Conservation (phyloP, 2,888 invertebrate species). For the Acanthopleura granulata region DNA sequence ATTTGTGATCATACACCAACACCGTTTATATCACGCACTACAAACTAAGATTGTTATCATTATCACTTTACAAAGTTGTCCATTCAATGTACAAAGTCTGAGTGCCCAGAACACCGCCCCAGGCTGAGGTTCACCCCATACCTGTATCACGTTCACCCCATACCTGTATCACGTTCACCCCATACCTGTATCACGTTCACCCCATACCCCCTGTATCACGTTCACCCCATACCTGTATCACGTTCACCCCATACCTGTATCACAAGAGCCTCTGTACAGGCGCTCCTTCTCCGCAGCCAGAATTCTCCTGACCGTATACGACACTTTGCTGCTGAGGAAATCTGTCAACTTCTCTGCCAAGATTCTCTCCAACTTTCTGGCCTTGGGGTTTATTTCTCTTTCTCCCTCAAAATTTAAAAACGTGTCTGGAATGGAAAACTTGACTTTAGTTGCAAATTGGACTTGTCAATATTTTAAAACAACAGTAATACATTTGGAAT, state of each 20-base stretch:
- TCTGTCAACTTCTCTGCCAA: slow-evolving; percentile 64
- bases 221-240: too few relatives aligned
- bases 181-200: too few relatives aligned
- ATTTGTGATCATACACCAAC: too few relatives aligned
- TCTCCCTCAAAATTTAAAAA: slow-evolving; percentile 55
- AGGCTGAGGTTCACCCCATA: too few relatives aligned
- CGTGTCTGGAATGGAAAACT: slow-evolving; percentile 44
- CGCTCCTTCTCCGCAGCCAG: slow-evolving; percentile 86
- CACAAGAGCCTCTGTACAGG: slow-evolving; percentile 75
- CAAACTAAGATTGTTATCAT: too few relatives aligned
- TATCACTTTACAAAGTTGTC: too few relatives aligned
- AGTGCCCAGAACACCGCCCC: too few relatives aligned
- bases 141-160: too few relatives aligned
- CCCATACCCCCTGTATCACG: too few relatives aligned
- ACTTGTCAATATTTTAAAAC: not conserved
- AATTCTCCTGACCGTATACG: slow-evolving; percentile 85
- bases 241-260: slow-evolving; percentile 27
- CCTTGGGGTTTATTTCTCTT: slow-evolving; percentile 49
- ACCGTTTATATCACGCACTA: too few relatives aligned
- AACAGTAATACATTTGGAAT: not conserved
- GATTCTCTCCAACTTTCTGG: slow-evolving; percentile 55
- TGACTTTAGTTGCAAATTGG: not conserved
- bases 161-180: too few relatives aligned
- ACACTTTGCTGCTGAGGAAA: slow-evolving; percentile 74
- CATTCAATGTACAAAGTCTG: too few relatives aligned